Base-by-base conservation (phyloP, 2,113 vertebrate genomes). In the Etheostoma cragini region DNA sequence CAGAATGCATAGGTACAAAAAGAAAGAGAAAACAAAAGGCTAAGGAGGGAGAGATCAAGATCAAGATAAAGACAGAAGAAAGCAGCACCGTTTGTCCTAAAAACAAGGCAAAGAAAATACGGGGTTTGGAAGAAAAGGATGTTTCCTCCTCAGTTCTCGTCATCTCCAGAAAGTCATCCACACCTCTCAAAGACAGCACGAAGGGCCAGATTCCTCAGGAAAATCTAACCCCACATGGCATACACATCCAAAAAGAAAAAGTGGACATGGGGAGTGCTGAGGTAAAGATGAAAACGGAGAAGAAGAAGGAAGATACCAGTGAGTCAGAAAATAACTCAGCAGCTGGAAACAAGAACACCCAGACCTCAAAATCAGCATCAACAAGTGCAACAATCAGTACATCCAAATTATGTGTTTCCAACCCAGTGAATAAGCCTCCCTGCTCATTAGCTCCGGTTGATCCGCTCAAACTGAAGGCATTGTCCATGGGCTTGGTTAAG, bases 401-500 rank as follows among this genome's bases (percentile, higher is more conserved):
- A 63, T 81, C 87, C 70, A 85, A 74, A 72, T 35, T 84, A 57
- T 65, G 54, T 54, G 45, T 60, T 50, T 53, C 60, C 33, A 22
- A 69, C 72, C 78, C 89, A 42, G 72, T 76, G 33, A 84, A 56
- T 15, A 81, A 82, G 58, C 38, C 81, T 35, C 71, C 82, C 56
- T 13, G 82, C n/a, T 87, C 92, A 0, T 74, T 92, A 0, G 89
- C 92, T 46, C 88, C 93, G 30, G 90, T 93, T 0, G 96, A 97
- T 73, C 94, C 97, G 21, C 85, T 96, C 26, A 97, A 96, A 88
- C 92, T 96, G 33, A 95, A 96, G 46, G 95, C 96, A 0, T 80
- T 97, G 66, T 96, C 95, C 3, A 94, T 97, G 77, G 96, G 96
- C 11, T 94, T 97, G 1, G 95, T 94, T 12, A 97, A 96, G 85